Evolutionary conservation across 1,140 invertebrate species (phyloP).

Genomic region (Micrasema longulum): DNA sequence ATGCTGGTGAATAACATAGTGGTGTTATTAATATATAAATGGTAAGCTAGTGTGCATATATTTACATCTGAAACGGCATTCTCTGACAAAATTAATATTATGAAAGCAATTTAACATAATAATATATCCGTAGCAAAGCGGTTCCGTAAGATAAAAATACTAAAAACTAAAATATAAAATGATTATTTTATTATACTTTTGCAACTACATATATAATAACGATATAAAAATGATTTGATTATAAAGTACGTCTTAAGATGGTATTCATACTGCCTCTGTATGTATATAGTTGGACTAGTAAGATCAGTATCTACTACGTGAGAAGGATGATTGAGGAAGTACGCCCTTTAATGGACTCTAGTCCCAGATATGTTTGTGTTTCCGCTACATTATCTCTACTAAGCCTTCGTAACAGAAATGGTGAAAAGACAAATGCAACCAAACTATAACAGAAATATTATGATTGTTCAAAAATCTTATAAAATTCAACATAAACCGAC

Average conservation of each 20-base stretch:
- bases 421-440: not conserved
- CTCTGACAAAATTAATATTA: constrained; percentile 36
- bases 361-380: constrained; percentile 53
- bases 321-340: constrained; percentile 42
- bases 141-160: constrained; percentile 38
- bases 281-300: constrained; percentile 48
- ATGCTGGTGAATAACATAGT: constrained; percentile 34
- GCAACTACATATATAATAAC: constrained; percentile 30
- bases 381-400: constrained; percentile 40
- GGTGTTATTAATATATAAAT: constrained; percentile 32
- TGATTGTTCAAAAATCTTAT: constrained; percentile 31
- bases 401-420: constrained; percentile 34
- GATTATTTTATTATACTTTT: constrained; percentile 34
- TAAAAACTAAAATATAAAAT: constrained; percentile 42
- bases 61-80: constrained; percentile 50
- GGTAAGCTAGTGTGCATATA: constrained; percentile 43
- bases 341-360: constrained; percentile 48
- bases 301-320: constrained; percentile 44
- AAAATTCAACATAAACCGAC: constrained; percentile 25
- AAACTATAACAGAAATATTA: constrained; percentile 22
- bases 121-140: constrained; percentile 29
- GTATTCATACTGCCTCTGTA: constrained; percentile 25
- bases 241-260: constrained; percentile 37
- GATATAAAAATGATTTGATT: constrained; percentile 34
- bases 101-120: constrained; percentile 30